A percentile compares a stretch with the other conserved stretches of the same genome.
phyloP scores from a whole-genome alignment of 2,888 invertebrate genomes.

The Sepiola atlantica region DNA sequence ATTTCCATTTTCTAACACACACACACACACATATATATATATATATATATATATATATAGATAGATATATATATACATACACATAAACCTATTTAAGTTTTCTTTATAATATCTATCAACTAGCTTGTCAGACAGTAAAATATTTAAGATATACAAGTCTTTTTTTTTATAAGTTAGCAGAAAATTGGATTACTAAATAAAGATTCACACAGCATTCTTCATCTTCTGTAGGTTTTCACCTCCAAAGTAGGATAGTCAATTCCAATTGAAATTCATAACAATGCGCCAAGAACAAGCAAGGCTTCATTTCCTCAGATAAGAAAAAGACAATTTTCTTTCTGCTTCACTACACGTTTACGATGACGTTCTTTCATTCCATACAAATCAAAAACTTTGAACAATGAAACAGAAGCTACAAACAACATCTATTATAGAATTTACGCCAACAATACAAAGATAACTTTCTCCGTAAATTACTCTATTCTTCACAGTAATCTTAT shows the following conservation, averaged over 20 bases:
- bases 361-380: background rate
- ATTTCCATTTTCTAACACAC: too few relatives aligned
- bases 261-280: background rate
- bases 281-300: background rate
- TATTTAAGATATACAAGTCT: too few relatives aligned
- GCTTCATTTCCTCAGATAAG: background rate
- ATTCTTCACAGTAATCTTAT: conserved; percentile 18
- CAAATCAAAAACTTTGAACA: background rate
- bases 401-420: background rate
- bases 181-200: too few relatives aligned
- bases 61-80: background rate
- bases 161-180: too few relatives aligned
- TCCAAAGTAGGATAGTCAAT: background rate
- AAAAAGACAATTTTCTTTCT: background rate
- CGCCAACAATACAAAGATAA: background rate
- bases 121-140: background rate
- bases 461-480: background rate
- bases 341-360: background rate
- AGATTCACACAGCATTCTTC: background rate
- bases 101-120: background rate
- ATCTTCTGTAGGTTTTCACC: background rate
- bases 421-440: conserved; percentile 6
- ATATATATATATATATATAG: background rate
- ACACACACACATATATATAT: background rate
- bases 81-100: background rate